A percentile compares a stretch with the other conserved stretches of the same genome.
Evolutionary conservation across 2,888 invertebrate genomes (phyloP).

Genomic region (Agriopis marginaria): DNA sequence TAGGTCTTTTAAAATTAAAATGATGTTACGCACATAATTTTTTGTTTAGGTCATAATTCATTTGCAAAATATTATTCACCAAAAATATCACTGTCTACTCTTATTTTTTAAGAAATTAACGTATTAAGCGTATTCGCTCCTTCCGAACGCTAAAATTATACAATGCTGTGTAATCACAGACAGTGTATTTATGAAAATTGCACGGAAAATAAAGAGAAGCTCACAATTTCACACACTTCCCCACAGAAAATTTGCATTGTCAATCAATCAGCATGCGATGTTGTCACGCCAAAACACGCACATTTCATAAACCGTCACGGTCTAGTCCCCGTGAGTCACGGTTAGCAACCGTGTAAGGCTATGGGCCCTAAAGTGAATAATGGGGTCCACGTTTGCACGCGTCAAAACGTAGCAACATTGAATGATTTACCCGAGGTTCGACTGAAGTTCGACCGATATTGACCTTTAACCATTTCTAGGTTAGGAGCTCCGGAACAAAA

Average conservation of each 20-base stretch:
- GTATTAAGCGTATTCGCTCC: too few species aligned
- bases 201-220: constrained; percentile 40
- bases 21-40: too few species aligned
- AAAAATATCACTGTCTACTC: too few species aligned
- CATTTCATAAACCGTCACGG: constrained; percentile 61
- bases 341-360: constrained; percentile 17
- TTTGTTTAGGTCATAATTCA: too few species aligned
- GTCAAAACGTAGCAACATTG: constrained; percentile 15
- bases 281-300: constrained; percentile 68
- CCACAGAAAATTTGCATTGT: constrained; percentile 61
- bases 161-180: background rate
- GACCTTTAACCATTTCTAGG: constrained; percentile 4
- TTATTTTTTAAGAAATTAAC: too few species aligned
- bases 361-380: constrained; percentile 19
- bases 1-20: too few species aligned
- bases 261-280: constrained; percentile 69
- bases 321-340: constrained; percentile 59
- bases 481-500: too few species aligned
- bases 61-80: too few species aligned
- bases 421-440: background rate
- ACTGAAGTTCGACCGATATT: constrained; percentile 8
- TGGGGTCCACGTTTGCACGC: constrained; percentile 3
- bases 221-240: constrained; percentile 54
- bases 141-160: background rate
- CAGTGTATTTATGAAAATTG: background rate